These are phyloP conservation scores for Noctuana brunneofusca DNA, from an alignment of 2,888 invertebrate genomes.

Conservation along the genomic window DNA sequence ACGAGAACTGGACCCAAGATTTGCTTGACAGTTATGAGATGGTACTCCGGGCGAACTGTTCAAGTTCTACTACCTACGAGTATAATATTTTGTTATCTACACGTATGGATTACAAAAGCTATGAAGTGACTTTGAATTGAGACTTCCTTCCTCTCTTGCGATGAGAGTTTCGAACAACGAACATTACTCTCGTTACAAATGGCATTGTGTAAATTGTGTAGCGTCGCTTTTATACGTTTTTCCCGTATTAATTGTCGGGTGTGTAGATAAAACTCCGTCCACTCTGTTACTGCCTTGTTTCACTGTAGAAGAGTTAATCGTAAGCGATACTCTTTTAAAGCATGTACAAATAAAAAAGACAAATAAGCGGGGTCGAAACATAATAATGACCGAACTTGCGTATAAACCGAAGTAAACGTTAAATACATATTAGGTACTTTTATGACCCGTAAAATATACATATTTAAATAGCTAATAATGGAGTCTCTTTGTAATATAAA, in stretches of 20 bases:
- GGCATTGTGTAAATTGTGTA: constrained; percentile 23
- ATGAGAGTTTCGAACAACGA: constrained; percentile 9
- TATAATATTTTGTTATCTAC: background rate
- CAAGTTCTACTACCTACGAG: too few species aligned
- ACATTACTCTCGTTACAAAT: constrained; percentile 20
- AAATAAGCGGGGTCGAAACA: too few species aligned
- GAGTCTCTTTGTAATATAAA: too few species aligned
- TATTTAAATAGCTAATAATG: too few species aligned
- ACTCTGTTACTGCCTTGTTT: background rate
- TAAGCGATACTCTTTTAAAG: background rate
- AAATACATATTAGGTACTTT: too few species aligned
- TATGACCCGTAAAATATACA: too few species aligned
- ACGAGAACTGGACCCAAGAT: too few species aligned
- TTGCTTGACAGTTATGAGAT: too few species aligned
- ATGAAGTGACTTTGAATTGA: background rate
- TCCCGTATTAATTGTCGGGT: background rate
- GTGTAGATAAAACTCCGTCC: constrained; percentile 11
- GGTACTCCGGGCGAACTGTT: too few species aligned
- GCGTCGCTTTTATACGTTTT: constrained; percentile 17
- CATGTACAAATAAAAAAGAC: too few species aligned
- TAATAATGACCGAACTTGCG: too few species aligned
- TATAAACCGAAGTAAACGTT: too few species aligned
- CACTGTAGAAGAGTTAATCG: background rate
- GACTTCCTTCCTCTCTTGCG: background rate
- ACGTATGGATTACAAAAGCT: background rate